Conservation (phyloP, 2,797 vertebrate species). For the Pseudochromis fuscus region DNA sequence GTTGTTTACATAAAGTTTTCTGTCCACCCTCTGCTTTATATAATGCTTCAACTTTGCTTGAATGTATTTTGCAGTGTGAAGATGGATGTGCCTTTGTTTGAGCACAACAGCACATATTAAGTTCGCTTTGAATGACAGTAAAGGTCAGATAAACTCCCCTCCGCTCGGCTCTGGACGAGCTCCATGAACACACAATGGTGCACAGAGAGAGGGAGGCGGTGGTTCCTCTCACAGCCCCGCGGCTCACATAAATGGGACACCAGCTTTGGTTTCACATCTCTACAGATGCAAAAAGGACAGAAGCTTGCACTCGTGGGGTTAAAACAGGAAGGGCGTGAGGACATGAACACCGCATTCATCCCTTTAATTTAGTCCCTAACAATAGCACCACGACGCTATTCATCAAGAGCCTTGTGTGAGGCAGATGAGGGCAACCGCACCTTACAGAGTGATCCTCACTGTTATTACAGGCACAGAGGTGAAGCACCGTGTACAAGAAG, state of each 20-base stretch:
- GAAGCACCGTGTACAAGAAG: conserved; percentile 1
- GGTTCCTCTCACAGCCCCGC: conserved; percentile 50
- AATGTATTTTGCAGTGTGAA: conserved; percentile 15
- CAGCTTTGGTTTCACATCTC: conserved; percentile 73
- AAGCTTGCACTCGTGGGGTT: conserved; percentile 36
- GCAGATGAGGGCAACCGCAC: conserved; percentile 51
- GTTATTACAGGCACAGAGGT: conserved; percentile 41
- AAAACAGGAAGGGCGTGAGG: conserved; percentile 50
- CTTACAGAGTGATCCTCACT: conserved; percentile 27
- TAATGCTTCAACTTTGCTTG: background rate
- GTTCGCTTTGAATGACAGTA: conserved; percentile 50
- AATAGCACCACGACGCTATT: conserved; percentile 52
- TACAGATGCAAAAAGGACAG: conserved; percentile 53
- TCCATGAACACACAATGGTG: conserved; percentile 65
- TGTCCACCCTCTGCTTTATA: background rate
- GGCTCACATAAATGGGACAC: conserved; percentile 69
- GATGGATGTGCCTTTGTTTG: conserved; percentile 37
- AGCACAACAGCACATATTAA: conserved; percentile 45
- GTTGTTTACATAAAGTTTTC: background rate
- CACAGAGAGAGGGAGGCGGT: conserved; percentile 12
- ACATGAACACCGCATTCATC: conserved; percentile 54
- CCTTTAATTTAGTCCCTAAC: conserved; percentile 65
- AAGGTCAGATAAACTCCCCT: conserved; percentile 56
- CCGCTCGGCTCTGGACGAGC: conserved; percentile 53
- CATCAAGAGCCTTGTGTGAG: conserved; percentile 35